phyloP scores from a whole-genome alignment of 2,113 vertebrate genomes.

The Carassius auratus region DNA sequence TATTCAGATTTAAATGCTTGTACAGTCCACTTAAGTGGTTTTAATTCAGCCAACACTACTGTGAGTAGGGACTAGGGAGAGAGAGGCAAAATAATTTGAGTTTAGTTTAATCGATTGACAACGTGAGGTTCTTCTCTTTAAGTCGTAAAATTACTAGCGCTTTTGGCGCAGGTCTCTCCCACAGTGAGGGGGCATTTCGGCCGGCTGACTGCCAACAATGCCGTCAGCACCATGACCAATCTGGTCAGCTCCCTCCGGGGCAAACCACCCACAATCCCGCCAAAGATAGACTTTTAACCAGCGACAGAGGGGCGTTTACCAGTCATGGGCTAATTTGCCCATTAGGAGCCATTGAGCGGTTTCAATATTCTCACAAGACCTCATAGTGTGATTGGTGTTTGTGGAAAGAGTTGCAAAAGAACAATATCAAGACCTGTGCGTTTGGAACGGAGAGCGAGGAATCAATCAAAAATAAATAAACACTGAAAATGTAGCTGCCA shows the following conservation, averaged over 20 bases:
- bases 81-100: not conserved
- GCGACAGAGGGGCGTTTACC: slow-evolving; percentile 82
- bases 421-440: slow-evolving; percentile 7
- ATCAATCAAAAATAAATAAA: slow-evolving; percentile 10
- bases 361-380: slow-evolving; percentile 86
- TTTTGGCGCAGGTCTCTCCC: slow-evolving; percentile 76
- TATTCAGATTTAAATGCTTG: slow-evolving; percentile 28
- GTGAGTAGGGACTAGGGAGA: slow-evolving; percentile 61
- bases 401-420: slow-evolving; percentile 56
- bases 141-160: not conserved
- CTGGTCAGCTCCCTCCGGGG: slow-evolving; percentile 83
- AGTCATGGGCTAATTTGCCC: slow-evolving; percentile 91
- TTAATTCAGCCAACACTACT: slow-evolving; percentile 74
- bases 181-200: slow-evolving; percentile 79
- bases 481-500: not conserved
- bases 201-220: slow-evolving; percentile 79
- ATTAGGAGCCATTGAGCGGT: slow-evolving; percentile 82
- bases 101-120: slow-evolving; percentile 10
- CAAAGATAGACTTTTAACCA: slow-evolving; percentile 77
- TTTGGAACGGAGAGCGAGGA: slow-evolving; percentile 14
- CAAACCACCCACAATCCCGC: slow-evolving; percentile 82
- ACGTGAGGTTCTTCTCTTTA: not conserved
- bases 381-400: slow-evolving; percentile 78
- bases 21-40: not conserved
- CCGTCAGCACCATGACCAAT: slow-evolving; percentile 88